A percentile compares a stretch with the other conserved stretches of the same genome.
phyloP scores from a whole-genome alignment of 2,888 invertebrate species.

The Muschampia plurimacula region DNA sequence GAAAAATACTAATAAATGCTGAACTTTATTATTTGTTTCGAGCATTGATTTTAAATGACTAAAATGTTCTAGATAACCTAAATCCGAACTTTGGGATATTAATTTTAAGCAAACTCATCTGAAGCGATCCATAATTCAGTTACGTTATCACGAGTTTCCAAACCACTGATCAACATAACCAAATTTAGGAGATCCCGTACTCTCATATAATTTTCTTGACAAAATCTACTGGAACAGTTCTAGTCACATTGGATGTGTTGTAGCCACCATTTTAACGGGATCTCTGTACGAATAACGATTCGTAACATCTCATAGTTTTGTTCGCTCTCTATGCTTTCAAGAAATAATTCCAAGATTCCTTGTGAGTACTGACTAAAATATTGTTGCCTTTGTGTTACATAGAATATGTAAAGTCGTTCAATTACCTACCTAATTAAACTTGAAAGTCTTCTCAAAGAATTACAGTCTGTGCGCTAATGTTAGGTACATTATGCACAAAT shows the following conservation, averaged over 20 bases:
- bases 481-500: no score
- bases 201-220: slow-evolving; percentile 19
- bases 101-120: slow-evolving; percentile 49
- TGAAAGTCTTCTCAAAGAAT: no score
- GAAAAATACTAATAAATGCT: no score
- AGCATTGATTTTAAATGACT: background rate
- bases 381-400: no score
- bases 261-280: slow-evolving; percentile 55
- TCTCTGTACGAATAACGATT: slow-evolving; percentile 41
- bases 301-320: background rate
- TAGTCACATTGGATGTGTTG: slow-evolving; percentile 11
- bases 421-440: no score
- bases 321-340: background rate
- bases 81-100: slow-evolving; percentile 41
- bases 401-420: no score
- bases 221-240: slow-evolving; percentile 48
- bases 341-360: background rate
- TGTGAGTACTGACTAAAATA: no score
- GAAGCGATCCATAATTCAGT: slow-evolving; percentile 66
- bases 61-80: slow-evolving; percentile 23
- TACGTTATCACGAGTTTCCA: slow-evolving; percentile 75
- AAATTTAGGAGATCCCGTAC: slow-evolving; percentile 52
- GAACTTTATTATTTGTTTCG: background rate
- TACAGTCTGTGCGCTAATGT: no score
- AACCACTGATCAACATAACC: slow-evolving; percentile 63